These are phyloP conservation scores for Novumbra hubbsi DNA, from an alignment of 2,797 vertebrate genomes.

Conservation along the genomic window DNA sequence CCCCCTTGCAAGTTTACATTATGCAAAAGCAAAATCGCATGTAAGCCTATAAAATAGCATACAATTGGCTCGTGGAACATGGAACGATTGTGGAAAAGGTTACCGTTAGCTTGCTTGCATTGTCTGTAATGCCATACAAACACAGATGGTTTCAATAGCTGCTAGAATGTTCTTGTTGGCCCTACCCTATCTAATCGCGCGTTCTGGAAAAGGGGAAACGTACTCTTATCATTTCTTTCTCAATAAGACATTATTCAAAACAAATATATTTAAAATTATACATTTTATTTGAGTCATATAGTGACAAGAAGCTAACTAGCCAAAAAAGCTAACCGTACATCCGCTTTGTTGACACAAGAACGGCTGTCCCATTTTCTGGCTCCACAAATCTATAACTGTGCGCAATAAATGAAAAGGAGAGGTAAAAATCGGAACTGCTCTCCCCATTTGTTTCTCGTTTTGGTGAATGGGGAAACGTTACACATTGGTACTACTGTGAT, in stretches of 20 bases:
- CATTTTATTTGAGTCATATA: neutral
- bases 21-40: neutral
- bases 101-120: neutral
- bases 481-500: conserved; percentile 3
- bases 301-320: conserved; percentile 27
- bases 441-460: neutral
- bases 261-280: neutral
- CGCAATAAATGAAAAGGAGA: neutral
- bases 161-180: neutral
- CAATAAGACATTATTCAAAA: neutral
- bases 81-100: neutral
- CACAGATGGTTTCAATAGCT: neutral
- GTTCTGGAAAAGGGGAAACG: neutral
- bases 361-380: conserved; percentile 54
- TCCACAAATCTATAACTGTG: neutral
- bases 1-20: conserved; percentile 18
- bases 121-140: neutral
- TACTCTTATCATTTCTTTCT: neutral
- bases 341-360: conserved; percentile 74
- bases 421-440: neutral
- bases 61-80: neutral
- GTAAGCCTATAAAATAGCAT: neutral
- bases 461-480: neutral
- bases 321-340: conserved; percentile 69
- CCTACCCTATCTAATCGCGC: neutral